These are phyloP conservation scores for Lates japonicus DNA, from an alignment of 2,797 vertebrate genomes.

Conservation along the genomic window DNA sequence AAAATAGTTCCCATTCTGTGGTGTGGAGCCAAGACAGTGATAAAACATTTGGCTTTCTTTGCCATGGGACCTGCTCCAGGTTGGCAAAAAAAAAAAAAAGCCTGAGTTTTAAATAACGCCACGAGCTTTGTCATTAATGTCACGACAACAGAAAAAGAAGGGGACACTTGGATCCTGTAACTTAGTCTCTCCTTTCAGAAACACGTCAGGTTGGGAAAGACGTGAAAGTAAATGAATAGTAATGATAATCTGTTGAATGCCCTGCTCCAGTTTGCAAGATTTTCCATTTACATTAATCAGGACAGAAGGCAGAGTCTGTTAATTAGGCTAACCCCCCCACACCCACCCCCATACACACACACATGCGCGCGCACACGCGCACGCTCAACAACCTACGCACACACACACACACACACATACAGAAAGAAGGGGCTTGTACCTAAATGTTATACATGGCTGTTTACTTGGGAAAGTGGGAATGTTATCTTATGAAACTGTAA, in stretches of 20 bases:
- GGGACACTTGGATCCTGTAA: not conserved
- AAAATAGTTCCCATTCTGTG: constrained; percentile 70
- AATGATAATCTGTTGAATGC: constrained; percentile 76
- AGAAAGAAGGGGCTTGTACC: not conserved
- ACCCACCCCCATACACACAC: not conserved
- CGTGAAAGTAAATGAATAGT: constrained; percentile 46
- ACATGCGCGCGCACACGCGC: not conserved
- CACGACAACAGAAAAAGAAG: not conserved
- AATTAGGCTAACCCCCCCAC: constrained; percentile 43
- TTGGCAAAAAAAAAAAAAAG: constrained; percentile 15
- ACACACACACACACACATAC: not conserved
- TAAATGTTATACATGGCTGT: not conserved
- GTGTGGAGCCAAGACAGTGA: constrained; percentile 67
- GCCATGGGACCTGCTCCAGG: constrained; percentile 56
- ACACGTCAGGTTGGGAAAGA: constrained; percentile 20
- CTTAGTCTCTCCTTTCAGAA: constrained; percentile 9
- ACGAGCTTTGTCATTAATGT: constrained; percentile 1
- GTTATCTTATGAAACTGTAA: constrained; percentile 3
- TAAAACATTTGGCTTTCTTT: constrained; percentile 61
- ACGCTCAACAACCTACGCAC: not conserved
- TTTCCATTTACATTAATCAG: constrained; percentile 67
- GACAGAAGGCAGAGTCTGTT: constrained; percentile 61
- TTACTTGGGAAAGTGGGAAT: constrained; percentile 19
- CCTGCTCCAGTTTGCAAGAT: constrained; percentile 38
- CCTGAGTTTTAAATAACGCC: constrained; percentile 32